Evolutionary conservation across 2,113 vertebrate species (phyloP), one percentile per base, ranked within the genome.

Genomic region (Oenanthe melanoleuca): DNA sequence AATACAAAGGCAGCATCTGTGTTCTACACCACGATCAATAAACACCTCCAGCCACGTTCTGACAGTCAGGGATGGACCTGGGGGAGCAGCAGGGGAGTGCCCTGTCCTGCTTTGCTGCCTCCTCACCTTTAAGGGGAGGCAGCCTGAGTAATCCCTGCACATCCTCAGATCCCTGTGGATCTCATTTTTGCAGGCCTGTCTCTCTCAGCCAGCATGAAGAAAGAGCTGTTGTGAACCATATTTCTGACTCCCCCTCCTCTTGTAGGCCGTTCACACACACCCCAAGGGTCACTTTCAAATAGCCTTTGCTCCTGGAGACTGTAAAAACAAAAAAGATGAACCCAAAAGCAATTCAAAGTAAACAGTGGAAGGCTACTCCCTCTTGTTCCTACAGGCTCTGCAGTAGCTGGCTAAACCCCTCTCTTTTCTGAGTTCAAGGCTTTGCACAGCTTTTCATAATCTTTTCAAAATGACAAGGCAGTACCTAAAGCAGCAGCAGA

Each of bases 11-110:
- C 4, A 77, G 9, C 6, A 11, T 4, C 37, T 44, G 14, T n/a
- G 34, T 12, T 73, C 80, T 18, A 50, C 12, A 28, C 31, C 1
- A 0, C 7, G 12, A 24, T 18, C 38, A 24, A 8, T 9, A 66
- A 26, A 8, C 6, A 66, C 0, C 1, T 12, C 42, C 65, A 65
- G 24, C 7, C n/a, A 28, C 9, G 2, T 50, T 29, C 42, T 59
- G 56, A 31, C 17, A 66, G 26, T 11, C 45, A 57, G 23, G 34
- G 33, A 34, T 1, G 37, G 42, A 31, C 4, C 2, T 20, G 42
- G 42, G 71, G 29, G 14, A 11, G 60, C 63, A 60, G 53, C 60
- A 22, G 3, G n/a, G 2, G 1, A 67, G 23, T 22, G 45, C 45
- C 34, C 16, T 1, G 6, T 57, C 38, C 65, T 61, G 1, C 50